Percentiles rank a stretch among this genome's conserved stretches.
phyloP scores from a whole-genome alignment of 2,113 vertebrate species.

The Microcebus griseorufus region DNA sequence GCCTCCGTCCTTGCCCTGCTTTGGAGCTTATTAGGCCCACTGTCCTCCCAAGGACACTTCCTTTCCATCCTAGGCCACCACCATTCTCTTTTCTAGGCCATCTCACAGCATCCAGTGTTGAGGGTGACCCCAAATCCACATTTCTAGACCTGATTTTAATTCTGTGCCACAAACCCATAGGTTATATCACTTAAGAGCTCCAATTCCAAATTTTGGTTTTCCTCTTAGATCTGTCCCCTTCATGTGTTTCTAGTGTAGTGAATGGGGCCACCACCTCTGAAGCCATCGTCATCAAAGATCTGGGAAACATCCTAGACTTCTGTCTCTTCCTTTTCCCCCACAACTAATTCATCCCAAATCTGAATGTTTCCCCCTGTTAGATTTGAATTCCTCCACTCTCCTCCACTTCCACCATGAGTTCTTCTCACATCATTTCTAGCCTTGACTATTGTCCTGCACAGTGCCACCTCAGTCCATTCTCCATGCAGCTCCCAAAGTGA shows the following conservation, averaged over 20 bases:
- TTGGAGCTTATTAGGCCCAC: not conserved
- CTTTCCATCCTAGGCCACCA: not conserved
- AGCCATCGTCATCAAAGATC: not conserved
- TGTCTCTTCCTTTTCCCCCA: not conserved
- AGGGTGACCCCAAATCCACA: not conserved
- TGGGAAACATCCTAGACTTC: not conserved
- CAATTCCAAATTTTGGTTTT: not conserved
- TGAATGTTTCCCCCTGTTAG: not conserved
- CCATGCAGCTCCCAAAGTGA: not conserved
- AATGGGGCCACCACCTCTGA: not conserved
- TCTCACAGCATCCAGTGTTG: not conserved
- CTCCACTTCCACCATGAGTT: not conserved
- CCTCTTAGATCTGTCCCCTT: not conserved
- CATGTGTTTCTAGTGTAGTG: not conserved
- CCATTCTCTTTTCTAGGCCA: not conserved
- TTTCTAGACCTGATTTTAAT: not conserved
- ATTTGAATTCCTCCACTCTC: not conserved
- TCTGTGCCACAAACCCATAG: not conserved
- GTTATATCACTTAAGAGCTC: not conserved
- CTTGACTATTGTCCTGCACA: not conserved
- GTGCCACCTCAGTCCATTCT: not conserved
- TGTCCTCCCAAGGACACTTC: not conserved
- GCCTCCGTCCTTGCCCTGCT: not conserved
- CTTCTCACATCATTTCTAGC: not conserved
- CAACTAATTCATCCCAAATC: not conserved